Conservation (phyloP, 2,888 invertebrate genomes). For the Bugula neritina region DNA sequence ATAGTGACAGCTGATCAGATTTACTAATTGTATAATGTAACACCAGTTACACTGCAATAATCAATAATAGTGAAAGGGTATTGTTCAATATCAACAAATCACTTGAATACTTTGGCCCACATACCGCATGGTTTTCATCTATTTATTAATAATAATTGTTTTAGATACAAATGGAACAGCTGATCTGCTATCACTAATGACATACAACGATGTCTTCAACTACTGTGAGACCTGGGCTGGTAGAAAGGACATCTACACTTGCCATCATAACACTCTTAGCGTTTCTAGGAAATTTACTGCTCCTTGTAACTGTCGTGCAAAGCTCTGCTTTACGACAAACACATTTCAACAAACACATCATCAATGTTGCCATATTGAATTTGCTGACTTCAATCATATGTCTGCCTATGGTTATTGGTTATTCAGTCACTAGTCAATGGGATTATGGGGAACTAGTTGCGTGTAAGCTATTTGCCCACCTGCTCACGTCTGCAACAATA, state of each 20-base stretch:
- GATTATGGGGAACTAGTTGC: conserved; percentile 34
- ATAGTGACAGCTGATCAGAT: no score
- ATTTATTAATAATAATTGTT: no score
- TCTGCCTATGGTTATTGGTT: conserved; percentile 40
- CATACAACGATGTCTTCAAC: background rate
- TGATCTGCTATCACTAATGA: background rate
- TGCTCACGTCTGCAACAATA: conserved; percentile 37
- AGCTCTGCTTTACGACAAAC: conserved; percentile 34
- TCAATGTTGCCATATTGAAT: conserved; percentile 39
- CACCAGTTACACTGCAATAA: no score
- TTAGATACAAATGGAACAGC: no score
- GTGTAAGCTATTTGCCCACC: conserved; percentile 40
- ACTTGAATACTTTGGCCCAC: no score
- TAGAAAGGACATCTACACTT: conserved; percentile 34
- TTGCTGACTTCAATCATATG: conserved; percentile 41
- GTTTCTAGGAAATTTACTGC: conserved; percentile 38
- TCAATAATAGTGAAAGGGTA: no score
- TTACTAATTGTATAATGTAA: no score
- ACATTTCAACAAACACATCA: conserved; percentile 37
- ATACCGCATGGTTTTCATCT: no score
- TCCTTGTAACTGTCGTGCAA: conserved; percentile 39
- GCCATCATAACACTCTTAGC: conserved; percentile 39
- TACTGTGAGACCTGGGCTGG: background rate
- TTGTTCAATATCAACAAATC: no score
- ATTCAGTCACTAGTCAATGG: conserved; percentile 38